Evolutionary conservation across 2,113 vertebrate genomes (phyloP), one percentile per base, ranked within the genome.

Genomic region (Proterorhinus semilunaris): DNA sequence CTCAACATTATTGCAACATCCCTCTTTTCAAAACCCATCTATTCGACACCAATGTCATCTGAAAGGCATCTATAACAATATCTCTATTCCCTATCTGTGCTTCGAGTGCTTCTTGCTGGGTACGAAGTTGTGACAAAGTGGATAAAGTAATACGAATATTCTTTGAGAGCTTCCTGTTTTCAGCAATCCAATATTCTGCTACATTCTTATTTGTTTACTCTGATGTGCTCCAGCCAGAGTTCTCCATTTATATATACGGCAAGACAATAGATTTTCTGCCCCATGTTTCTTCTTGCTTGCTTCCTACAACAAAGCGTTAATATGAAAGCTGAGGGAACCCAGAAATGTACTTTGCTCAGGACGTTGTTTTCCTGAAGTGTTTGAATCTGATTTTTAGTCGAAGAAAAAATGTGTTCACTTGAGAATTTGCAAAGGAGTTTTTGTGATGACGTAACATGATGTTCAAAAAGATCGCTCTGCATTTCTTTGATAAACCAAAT

Each of bases 1-100:
- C 57, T 75, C 78, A 69, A 69, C 53, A 59, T 54, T 42, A 57
- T 50, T 71, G 62, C 48, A 45, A 10, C 74, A 64, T 69, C 48
- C 17, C 47, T 72, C 52, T 15, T 73, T 52, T 17, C 61, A n/a
- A 12, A 71, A 57, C 27, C 1, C 27, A 10, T 27, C 16, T 64
- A 50, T 43, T 11, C 50, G 64, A 53, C 27, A 11, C 63, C 51
- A 16, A 62, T 74, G 68, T 73, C 65, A 66, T 65, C 66, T 57
- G 12, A 59, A 59, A 45, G 69, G 74, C 59, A 66, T 57, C 5
- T 48, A 47, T 72, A 62, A 71, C 36, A 70, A 69, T 8, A 71
- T 74, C 51, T 76, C 65, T 36, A 69, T 21, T 74, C 53, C 69
- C 13, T 27, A 0, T 58, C 50, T 8, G 10, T 10, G 16, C 36